A percentile compares a stretch with the other conserved stretches of the same genome.
Conservation (phyloP, 2,888 invertebrate genomes). For the Lottia gigantea region DNA sequence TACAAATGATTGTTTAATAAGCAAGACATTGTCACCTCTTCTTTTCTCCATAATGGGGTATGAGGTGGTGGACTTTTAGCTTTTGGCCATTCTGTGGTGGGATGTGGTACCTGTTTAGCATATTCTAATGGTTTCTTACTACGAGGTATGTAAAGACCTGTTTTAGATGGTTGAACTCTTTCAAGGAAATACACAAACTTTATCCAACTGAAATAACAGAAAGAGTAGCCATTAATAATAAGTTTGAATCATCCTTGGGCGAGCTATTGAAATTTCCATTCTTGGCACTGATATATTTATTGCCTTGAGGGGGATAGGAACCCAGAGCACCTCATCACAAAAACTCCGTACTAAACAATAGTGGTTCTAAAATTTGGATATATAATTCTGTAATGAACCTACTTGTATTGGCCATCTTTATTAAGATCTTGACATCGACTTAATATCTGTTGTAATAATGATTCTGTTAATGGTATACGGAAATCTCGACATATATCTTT, state of each 20-base stretch:
- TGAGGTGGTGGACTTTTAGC: constrained; percentile 17
- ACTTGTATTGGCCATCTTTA: constrained; percentile 58
- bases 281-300: neutral
- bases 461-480: constrained; percentile 55
- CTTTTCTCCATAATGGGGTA: constrained; percentile 25
- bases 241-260: neutral
- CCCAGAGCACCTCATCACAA: neutral
- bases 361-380: too few relatives aligned
- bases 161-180: constrained; percentile 50
- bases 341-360: too few relatives aligned
- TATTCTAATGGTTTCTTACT: constrained; percentile 60
- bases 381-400: constrained; percentile 15
- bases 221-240: neutral
- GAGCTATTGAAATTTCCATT: neutral
- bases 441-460: constrained; percentile 52
- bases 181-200: constrained; percentile 55
- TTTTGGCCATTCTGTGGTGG: constrained; percentile 51
- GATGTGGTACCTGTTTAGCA: constrained; percentile 47
- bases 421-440: constrained; percentile 44
- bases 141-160: constrained; percentile 54
- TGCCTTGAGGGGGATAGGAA: neutral
- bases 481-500: constrained; percentile 51
- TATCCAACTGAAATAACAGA: constrained; percentile 50
- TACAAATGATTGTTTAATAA: too few relatives aligned
- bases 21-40: neutral